These are phyloP conservation scores for Mimachlamys varia DNA, from an alignment of 2,888 invertebrate species.

Conservation along the genomic window DNA sequence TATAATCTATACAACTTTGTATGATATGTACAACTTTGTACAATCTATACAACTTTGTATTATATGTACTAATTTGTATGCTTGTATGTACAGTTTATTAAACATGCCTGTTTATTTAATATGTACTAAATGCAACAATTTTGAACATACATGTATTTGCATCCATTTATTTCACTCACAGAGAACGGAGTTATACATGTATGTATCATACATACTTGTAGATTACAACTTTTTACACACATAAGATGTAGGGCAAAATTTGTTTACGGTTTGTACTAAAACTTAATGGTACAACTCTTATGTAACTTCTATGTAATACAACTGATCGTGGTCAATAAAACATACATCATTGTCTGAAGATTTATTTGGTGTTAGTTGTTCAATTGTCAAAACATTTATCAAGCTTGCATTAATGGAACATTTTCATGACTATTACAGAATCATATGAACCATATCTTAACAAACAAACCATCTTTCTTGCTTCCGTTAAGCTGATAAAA, in stretches of 20 bases:
- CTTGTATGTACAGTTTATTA: background rate
- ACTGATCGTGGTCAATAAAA: slow-evolving; percentile 11
- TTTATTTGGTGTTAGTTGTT: background rate
- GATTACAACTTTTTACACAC: background rate
- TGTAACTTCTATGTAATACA: background rate
- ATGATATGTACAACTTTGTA: too few species aligned
- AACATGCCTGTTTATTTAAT: background rate
- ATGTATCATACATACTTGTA: background rate
- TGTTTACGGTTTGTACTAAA: background rate
- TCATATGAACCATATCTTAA: too few species aligned
- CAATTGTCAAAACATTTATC: background rate
- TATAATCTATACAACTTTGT: background rate
- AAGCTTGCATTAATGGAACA: too few species aligned
- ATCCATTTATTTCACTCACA: too few species aligned
- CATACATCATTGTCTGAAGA: background rate
- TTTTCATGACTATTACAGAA: too few species aligned
- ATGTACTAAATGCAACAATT: background rate
- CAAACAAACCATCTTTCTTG: too few species aligned
- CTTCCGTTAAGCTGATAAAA: too few species aligned
- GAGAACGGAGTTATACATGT: too few species aligned
- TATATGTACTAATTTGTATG: too few species aligned
- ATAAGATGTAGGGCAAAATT: background rate
- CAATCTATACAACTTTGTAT: background rate
- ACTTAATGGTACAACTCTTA: background rate
- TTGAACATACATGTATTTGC: background rate